Evolutionary conservation across 2,797 vertebrate species (phyloP).

Genomic region (Dromococcyx pavoninus): DNA sequence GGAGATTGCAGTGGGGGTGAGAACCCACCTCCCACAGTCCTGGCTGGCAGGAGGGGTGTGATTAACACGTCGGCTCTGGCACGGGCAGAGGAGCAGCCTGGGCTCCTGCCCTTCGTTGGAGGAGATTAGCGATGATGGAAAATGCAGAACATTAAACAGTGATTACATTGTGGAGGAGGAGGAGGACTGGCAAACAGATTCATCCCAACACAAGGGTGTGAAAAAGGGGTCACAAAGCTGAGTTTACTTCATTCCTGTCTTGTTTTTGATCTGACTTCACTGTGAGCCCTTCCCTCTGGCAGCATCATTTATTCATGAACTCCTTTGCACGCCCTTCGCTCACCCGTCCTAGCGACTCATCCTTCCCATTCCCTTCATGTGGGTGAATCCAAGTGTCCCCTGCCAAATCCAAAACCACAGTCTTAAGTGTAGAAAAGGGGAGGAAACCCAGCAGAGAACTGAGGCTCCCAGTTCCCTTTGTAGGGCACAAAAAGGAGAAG

Average conservation of each 20-base stretch:
- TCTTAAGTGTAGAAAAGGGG: background rate
- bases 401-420: background rate
- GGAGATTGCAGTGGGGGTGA: background rate
- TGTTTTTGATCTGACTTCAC: background rate
- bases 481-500: rapidly evolving
- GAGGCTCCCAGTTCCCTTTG: background rate
- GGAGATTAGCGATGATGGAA: background rate
- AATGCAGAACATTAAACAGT: background rate
- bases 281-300: background rate
- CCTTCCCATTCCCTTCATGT: background rate
- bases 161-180: background rate
- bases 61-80: background rate
- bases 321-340: background rate
- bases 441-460: background rate
- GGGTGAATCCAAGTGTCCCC: background rate
- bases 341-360: background rate
- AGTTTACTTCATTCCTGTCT: background rate
- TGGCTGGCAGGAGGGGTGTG: background rate
- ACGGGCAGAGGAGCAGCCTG: background rate
- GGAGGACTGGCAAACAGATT: background rate
- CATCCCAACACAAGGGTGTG: background rate
- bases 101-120: background rate
- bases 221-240: background rate
- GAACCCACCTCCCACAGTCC: background rate
- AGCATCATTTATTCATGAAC: background rate